A percentile compares a stretch with the other conserved stretches of the same genome.
These are phyloP conservation scores for Vanessa tameamea DNA, from an alignment of 1,140 invertebrate genomes.

Conservation along the genomic window DNA sequence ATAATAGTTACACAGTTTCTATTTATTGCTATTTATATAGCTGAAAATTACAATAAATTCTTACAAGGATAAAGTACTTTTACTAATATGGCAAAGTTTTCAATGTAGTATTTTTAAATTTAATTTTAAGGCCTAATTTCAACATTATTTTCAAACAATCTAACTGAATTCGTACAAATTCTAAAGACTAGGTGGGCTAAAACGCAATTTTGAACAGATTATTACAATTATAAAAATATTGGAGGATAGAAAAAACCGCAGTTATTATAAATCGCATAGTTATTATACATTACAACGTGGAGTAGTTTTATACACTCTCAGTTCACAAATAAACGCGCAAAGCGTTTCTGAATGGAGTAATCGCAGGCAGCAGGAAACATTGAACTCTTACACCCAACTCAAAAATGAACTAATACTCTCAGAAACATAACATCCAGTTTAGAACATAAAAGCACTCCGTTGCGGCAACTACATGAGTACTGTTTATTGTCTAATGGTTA, in stretches of 20 bases:
- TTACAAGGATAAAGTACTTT: constrained; percentile 77
- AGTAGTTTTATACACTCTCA: constrained; percentile 13
- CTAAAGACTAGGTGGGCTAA: constrained; percentile 79
- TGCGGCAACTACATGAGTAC: constrained; percentile 33
- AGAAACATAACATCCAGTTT: constrained; percentile 14
- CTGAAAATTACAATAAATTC: constrained; percentile 74
- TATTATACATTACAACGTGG: constrained; percentile 10
- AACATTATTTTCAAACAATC: constrained; percentile 62
- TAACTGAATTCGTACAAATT: constrained; percentile 67
- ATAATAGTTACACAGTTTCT: constrained; percentile 74
- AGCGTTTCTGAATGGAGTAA: background rate
- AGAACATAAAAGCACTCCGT: constrained; percentile 30
- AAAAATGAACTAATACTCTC: constrained; percentile 36
- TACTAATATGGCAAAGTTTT: constrained; percentile 81
- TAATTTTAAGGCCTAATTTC: constrained; percentile 67
- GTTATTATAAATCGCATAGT: background rate
- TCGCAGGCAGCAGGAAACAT: constrained; percentile 21
- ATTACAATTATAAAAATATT: constrained; percentile 7
- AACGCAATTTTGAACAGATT: constrained; percentile 67
- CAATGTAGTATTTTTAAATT: constrained; percentile 74
- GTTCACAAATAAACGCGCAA: background rate
- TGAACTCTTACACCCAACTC: constrained; percentile 36
- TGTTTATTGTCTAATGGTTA: constrained; percentile 45
- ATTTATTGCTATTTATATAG: constrained; percentile 66
- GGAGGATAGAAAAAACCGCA: constrained; percentile 7